Evolutionary conservation across 2,113 vertebrate species (phyloP).

Genomic region (Kryptolebias marmoratus): DNA sequence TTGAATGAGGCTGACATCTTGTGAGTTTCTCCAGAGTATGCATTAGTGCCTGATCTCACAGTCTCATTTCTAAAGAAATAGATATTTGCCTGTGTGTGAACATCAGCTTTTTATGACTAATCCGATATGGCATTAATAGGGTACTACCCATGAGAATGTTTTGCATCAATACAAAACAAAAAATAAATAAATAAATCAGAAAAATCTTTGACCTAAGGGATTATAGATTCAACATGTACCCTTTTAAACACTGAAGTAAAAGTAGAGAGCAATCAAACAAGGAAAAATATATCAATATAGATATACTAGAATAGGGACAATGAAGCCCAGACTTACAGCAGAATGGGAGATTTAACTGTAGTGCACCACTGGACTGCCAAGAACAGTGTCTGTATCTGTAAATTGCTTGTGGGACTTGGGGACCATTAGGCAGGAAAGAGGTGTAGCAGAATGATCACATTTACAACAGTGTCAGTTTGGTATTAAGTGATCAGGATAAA

Average conservation of each 20-base stretch:
- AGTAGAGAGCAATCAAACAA: background rate
- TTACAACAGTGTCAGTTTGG: conserved; percentile 22
- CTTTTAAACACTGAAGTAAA: background rate
- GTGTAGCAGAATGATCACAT: conserved; percentile 24
- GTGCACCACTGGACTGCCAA: conserved; percentile 7
- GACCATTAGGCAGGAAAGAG: conserved; percentile 6
- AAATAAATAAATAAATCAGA: background rate
- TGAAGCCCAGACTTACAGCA: background rate
- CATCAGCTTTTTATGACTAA: no score
- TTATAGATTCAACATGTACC: background rate
- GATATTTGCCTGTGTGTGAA: no score
- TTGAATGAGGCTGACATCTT: no score
- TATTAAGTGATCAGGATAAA: conserved; percentile 22
- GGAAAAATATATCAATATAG: background rate
- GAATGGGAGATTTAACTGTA: background rate
- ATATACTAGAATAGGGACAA: background rate
- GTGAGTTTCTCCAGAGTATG: no score
- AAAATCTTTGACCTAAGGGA: background rate
- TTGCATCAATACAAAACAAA: background rate
- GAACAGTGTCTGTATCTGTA: conserved; percentile 36
- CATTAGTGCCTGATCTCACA: no score
- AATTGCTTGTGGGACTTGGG: conserved; percentile 52
- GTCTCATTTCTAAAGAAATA: no score
- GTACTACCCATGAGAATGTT: background rate
- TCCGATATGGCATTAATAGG: no score